Conservation (phyloP, 1,140 invertebrate species). For the Brachionus koreanus region DNA sequence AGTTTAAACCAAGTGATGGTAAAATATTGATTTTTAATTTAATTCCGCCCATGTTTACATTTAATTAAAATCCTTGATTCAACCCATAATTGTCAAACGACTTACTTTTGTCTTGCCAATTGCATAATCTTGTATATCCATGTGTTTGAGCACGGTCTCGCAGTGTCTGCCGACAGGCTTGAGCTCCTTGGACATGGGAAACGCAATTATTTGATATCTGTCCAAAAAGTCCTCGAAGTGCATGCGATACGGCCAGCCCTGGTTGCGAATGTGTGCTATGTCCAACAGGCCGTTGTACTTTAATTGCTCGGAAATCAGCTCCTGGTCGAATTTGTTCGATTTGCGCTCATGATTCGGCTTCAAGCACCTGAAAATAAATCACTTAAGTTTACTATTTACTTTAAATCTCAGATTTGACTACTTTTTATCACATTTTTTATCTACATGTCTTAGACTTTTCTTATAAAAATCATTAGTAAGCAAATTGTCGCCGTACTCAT, state of each 20-base stretch:
- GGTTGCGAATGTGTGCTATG: slow-evolving; percentile 51
- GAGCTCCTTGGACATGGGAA: not conserved
- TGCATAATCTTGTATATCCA: slow-evolving; percentile 17
- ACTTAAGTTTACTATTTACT: not conserved
- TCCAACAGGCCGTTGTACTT: slow-evolving; percentile 55
- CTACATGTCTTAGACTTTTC: not conserved
- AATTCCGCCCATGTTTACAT: not conserved
- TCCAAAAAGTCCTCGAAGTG: slow-evolving; percentile 52
- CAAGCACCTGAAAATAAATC: slow-evolving; percentile 64
- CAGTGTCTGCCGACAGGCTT: slow-evolving; percentile 13
- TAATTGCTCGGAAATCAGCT: slow-evolving; percentile 71
- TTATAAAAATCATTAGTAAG: not conserved
- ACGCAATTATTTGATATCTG: slow-evolving; percentile 47
- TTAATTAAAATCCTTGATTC: slow-evolving; percentile 38
- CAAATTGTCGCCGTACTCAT: slow-evolving; percentile 29
- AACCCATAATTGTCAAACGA: not conserved
- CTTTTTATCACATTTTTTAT: slow-evolving; percentile 21
- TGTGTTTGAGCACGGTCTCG: slow-evolving; percentile 25
- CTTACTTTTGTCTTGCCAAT: slow-evolving; percentile 41
- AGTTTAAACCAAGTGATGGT: not conserved
- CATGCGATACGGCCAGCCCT: slow-evolving; percentile 53
- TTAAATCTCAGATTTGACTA: not conserved
- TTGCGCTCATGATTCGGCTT: slow-evolving; percentile 73
- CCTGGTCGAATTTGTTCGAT: slow-evolving; percentile 67
- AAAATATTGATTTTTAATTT: slow-evolving; percentile 23